Evolutionary conservation across 2,888 invertebrate genomes (phyloP).

Genomic region (Drosophila antonietae): DNA sequence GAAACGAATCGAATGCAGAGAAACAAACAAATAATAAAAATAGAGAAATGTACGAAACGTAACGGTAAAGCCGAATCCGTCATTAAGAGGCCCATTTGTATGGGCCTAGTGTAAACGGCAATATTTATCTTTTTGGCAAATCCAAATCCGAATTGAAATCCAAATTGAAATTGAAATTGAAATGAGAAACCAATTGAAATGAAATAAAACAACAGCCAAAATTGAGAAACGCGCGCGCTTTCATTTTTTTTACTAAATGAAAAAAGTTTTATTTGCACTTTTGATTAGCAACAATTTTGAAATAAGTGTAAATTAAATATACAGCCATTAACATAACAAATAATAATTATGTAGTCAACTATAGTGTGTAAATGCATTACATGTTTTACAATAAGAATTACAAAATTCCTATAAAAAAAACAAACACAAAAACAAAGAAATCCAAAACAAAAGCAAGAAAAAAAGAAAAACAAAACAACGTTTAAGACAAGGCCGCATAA

Average conservation of each 20-base stretch:
- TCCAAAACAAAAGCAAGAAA: neutral
- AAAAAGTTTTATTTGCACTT: slow-evolving; percentile 46
- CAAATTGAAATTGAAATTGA: slow-evolving; percentile 35
- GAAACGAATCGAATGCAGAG: slow-evolving; percentile 12
- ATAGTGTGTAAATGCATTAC: neutral
- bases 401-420: neutral
- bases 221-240: slow-evolving; percentile 39
- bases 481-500: slow-evolving; percentile 35
- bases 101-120: slow-evolving; percentile 33
- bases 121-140: slow-evolving; percentile 12
- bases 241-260: slow-evolving; percentile 65
- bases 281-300: slow-evolving; percentile 60
- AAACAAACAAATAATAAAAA: slow-evolving; percentile 8
- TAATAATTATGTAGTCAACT: slow-evolving; percentile 19
- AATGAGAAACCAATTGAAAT: slow-evolving; percentile 26
- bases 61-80: slow-evolving; percentile 40
- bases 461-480: slow-evolving; percentile 11
- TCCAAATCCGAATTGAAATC: neutral
- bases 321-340: slow-evolving; percentile 24
- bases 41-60: slow-evolving; percentile 36
- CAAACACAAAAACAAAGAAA: slow-evolving; percentile 3
- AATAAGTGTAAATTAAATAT: slow-evolving; percentile 59
- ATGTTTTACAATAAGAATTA: slow-evolving; percentile 9
- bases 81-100: slow-evolving; percentile 63
- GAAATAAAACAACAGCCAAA: slow-evolving; percentile 4